These are phyloP conservation scores for Synanthedon vespiformis DNA, from an alignment of 2,888 invertebrate species.

Conservation along the genomic window DNA sequence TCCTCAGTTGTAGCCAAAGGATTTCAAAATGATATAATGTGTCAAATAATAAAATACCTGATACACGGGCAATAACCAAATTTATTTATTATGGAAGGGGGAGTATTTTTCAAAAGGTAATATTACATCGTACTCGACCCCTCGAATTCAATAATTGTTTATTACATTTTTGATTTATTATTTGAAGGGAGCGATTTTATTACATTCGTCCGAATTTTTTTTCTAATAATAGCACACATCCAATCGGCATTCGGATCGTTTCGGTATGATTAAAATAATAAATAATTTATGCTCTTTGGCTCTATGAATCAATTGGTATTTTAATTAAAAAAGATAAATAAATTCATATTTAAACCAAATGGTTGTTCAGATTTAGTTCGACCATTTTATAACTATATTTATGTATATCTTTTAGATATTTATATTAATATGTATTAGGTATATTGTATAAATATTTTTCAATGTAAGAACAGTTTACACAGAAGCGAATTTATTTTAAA, in stretches of 20 bases:
- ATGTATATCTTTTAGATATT: too few species aligned
- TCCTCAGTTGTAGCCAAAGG: too few species aligned
- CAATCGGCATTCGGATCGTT: constrained; percentile 12
- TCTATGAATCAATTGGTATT: too few species aligned
- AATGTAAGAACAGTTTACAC: too few species aligned
- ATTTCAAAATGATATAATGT: too few species aligned
- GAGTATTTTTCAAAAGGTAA: neutral
- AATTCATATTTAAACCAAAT: too few species aligned
- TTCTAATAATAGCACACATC: constrained; percentile 18
- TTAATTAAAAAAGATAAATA: too few species aligned
- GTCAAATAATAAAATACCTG: constrained; percentile 2
- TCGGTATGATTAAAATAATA: constrained; percentile 18
- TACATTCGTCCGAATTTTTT: constrained; percentile 14
- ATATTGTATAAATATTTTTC: too few species aligned
- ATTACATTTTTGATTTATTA: constrained; percentile 13
- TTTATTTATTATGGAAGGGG: neutral
- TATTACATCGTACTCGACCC: neutral
- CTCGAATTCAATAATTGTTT: constrained; percentile 11
- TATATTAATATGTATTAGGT: too few species aligned
- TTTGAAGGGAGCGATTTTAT: constrained; percentile 11
- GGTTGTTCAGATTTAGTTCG: too few species aligned
- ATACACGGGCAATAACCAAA: constrained; percentile 4
- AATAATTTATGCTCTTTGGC: constrained; percentile 11
- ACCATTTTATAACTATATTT: too few species aligned
- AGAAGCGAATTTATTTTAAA: too few species aligned